Conservation (phyloP, 2,113 vertebrate species). For the Emydura subglobosa region DNA sequence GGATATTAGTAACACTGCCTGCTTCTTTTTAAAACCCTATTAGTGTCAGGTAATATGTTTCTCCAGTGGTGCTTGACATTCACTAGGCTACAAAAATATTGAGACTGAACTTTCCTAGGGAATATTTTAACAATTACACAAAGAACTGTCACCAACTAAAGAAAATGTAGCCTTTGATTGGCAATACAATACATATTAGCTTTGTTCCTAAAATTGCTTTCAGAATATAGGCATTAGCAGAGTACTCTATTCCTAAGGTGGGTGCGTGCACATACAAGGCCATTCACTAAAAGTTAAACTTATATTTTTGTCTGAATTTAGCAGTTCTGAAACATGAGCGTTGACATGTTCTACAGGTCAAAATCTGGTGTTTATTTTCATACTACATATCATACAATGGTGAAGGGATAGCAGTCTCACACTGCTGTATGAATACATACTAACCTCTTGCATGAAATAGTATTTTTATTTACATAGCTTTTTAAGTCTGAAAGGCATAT, state of each 20-base stretch:
- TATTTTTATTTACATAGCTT: neutral
- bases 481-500: neutral
- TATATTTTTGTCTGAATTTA: neutral
- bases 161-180: conserved; percentile 2
- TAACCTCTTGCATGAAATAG: neutral
- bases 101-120: conserved; percentile 58
- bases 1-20: conserved; percentile 70
- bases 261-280: accelerated
- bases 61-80: conserved; percentile 27
- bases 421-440: neutral
- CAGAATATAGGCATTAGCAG: neutral
- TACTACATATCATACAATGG: accelerated
- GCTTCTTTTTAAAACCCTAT: conserved; percentile 71
- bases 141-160: conserved; percentile 23
- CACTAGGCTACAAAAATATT: conserved; percentile 18
- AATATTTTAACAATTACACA: conserved; percentile 30
- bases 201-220: conserved; percentile 16
- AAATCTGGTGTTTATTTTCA: neutral
- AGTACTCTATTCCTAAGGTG: neutral
- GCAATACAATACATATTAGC: neutral
- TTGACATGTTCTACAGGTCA: neutral
- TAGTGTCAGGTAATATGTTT: conserved; percentile 73
- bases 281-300: neutral
- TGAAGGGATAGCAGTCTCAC: neutral
- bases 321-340: neutral